Percentiles rank a stretch among this genome's conserved stretches.
Evolutionary conservation across 2,113 vertebrate genomes (phyloP).

Genomic region (Xyrauchen texanus): DNA sequence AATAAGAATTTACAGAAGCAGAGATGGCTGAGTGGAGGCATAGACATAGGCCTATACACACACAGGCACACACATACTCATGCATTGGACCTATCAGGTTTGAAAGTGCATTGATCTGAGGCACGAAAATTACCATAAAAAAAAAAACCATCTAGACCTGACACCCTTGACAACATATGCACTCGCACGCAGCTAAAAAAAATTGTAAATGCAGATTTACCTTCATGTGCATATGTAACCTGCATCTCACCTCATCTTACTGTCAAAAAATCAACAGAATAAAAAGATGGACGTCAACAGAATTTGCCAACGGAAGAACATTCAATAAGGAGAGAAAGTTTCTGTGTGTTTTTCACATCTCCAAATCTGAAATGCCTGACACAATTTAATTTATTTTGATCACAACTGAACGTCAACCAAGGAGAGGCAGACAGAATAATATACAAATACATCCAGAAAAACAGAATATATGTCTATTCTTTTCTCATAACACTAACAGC

Average conservation of each 20-base stretch:
- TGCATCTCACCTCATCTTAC: conserved; percentile 24
- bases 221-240: conserved; percentile 26
- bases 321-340: neutral
- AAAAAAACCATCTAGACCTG: conserved; percentile 24
- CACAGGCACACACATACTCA: conserved; percentile 5
- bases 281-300: neutral
- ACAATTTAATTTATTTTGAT: conserved; percentile 14
- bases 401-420: neutral
- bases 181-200: conserved; percentile 1
- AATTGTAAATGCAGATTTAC: conserved; percentile 26
- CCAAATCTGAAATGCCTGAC: conserved; percentile 16
- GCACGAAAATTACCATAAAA: conserved; percentile 32
- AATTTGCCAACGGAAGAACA: neutral
- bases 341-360: conserved; percentile 6
- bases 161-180: conserved; percentile 22
- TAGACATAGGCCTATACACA: no score
- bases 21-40: no score
- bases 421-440: conserved; percentile 42
- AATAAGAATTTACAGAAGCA: no score
- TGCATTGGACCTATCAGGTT: conserved; percentile 4
- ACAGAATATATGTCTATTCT: conserved; percentile 7
- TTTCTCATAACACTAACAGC: neutral
- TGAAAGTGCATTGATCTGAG: conserved; percentile 11
- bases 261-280: conserved; percentile 2
- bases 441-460: conserved; percentile 4